Evolutionary conservation across 2,113 vertebrate genomes (phyloP).

Genomic region (Prionailurus bengalensis): DNA sequence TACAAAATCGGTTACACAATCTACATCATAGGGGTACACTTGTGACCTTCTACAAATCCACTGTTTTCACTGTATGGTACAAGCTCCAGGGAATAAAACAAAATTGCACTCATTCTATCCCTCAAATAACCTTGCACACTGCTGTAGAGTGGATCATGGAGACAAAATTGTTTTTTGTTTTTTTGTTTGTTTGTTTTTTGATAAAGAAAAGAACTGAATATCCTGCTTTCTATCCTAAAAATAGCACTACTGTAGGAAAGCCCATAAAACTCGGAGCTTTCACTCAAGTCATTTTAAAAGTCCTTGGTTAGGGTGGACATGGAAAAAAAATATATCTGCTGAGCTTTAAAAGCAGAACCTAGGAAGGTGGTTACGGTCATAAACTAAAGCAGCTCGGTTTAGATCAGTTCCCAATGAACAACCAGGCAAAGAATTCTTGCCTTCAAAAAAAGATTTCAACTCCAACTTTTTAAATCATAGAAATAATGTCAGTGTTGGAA

Average conservation of each 20-base stretch:
- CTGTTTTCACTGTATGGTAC: neutral
- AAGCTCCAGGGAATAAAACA: slow-evolving; percentile 54
- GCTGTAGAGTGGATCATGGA: slow-evolving; percentile 17
- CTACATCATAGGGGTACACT: neutral
- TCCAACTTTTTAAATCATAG: slow-evolving; percentile 22
- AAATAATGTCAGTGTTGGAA: slow-evolving; percentile 19
- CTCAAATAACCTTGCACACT: slow-evolving; percentile 59
- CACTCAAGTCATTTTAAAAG: slow-evolving; percentile 64
- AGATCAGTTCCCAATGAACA: neutral
- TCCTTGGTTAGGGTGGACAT: neutral
- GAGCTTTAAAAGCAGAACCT: slow-evolving; percentile 54
- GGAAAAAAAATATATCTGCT: neutral
- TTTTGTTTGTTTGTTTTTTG: neutral
- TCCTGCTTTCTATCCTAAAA: slow-evolving; percentile 64
- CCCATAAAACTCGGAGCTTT: slow-evolving; percentile 72
- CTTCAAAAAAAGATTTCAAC: slow-evolving; percentile 57
- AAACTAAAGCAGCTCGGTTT: slow-evolving; percentile 42
- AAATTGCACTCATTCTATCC: slow-evolving; percentile 31
- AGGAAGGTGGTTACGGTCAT: slow-evolving; percentile 9
- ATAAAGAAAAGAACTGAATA: slow-evolving; percentile 66
- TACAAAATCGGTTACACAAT: neutral
- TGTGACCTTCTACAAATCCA: slow-evolving; percentile 9
- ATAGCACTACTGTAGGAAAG: slow-evolving; percentile 56
- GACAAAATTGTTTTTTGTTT: slow-evolving; percentile 49
- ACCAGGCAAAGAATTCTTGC: neutral